Evolutionary conservation across 2,113 vertebrate species (phyloP), one percentile per base, ranked within the genome.

Genomic region (Petromus typicus): DNA sequence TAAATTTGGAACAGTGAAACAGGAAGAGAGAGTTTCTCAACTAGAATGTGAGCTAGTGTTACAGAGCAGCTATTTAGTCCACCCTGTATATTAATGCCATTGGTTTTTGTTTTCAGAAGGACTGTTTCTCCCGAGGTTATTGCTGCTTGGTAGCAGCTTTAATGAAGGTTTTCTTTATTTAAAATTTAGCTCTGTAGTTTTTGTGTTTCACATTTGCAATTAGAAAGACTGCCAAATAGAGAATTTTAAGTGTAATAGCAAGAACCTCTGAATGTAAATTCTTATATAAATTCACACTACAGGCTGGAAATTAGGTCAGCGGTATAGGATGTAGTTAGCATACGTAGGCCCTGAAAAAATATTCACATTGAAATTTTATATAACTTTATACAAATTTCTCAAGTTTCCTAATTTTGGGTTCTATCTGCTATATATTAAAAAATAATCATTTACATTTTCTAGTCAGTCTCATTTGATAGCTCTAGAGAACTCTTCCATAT

Each of bases 151-250:
- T 56, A 45, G 83, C 56, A 84, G 32, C 59, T 88, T 94, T 94
- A 63, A 82, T 78, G 22, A 91, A 34, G 13, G 8, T 84, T 92
- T 81, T 16, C 22, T 96, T 84, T 89, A 57, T 67, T 94, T 95
- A 83, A 75, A 90, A 59, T 89, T 75, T 95, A 67, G 5, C 71
- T 59, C 37, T 86, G 20, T 94, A 81, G 66, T 25, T 92, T 96
- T 89, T 66, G 25, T 79, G 82, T 64, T 25, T 66, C 61, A 73
- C 25, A 40, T 71, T 93, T 71, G 1, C 17, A 80, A 11, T 78
- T 73, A 79, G 69, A 75, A 73, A 91, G 48, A 75, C 61, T 37
- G 78, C 63, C 75, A 84, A 89, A 45, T n/a, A 23, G 40, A 61
- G 10, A 34, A 43, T 57, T 91, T 43, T 73, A 51, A 56, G 86